These are phyloP conservation scores for Callaeas wilsoni DNA, from an alignment of 2,113 vertebrate species.

Conservation along the genomic window DNA sequence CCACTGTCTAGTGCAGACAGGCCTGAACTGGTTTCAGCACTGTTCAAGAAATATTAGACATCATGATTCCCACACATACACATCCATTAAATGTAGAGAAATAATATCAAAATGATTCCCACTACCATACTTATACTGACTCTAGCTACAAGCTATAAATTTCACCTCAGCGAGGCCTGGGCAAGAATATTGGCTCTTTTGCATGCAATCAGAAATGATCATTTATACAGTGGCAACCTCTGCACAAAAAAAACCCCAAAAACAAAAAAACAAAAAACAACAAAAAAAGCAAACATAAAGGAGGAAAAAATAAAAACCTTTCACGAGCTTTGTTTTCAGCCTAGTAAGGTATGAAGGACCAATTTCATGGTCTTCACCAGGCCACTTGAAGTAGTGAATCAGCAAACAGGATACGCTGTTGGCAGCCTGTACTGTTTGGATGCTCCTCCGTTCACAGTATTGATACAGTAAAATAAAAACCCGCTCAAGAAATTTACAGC, in stretches of 20 bases:
- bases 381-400: slow-evolving; percentile 35
- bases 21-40: not conserved
- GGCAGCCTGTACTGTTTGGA: not conserved
- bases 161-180: slow-evolving; percentile 60
- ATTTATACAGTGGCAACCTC: slow-evolving; percentile 59
- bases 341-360: slow-evolving; percentile 25
- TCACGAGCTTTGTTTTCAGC: slow-evolving; percentile 63
- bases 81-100: slow-evolving; percentile 28
- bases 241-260: not conserved
- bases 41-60: not conserved
- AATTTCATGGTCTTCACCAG: slow-evolving; percentile 20
- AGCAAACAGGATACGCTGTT: not conserved
- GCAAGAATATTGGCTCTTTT: slow-evolving; percentile 67
- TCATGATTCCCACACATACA: slow-evolving; percentile 12
- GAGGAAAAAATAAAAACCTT: slow-evolving; percentile 10
- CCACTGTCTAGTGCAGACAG: not conserved
- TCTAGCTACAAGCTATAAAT: slow-evolving; percentile 62
- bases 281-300: not conserved
- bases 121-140: slow-evolving; percentile 54
- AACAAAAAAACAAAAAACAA: not conserved
- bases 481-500: slow-evolving; percentile 16
- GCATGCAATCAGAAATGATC: slow-evolving; percentile 60
- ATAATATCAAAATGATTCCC: slow-evolving; percentile 59
- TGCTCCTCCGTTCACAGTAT: slow-evolving; percentile 73
- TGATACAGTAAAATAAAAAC: slow-evolving; percentile 38